Conservation (phyloP, 2,113 vertebrate species). For the Lethenteron camtschaticum region DNA sequence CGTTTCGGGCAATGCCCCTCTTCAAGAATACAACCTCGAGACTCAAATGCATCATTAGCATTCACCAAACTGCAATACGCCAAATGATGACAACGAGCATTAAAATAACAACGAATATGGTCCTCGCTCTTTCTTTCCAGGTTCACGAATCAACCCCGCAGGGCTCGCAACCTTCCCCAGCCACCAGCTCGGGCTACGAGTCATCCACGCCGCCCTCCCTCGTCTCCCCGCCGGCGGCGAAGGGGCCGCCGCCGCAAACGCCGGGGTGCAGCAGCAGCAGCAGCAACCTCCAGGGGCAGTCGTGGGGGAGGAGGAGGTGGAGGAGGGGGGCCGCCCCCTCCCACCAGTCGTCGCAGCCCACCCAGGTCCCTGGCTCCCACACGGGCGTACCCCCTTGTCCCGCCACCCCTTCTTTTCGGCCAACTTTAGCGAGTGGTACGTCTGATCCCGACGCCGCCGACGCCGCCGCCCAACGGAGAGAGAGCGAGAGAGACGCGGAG, state of each 20-base stretch:
- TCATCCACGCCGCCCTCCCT: slow-evolving; percentile 96
- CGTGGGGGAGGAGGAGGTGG: too few species aligned
- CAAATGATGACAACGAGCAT: too few species aligned
- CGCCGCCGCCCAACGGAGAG: not conserved
- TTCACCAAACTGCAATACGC: too few species aligned
- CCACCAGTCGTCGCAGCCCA: slow-evolving; percentile 57
- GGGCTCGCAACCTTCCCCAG: slow-evolving; percentile 80
- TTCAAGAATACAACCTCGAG: too few species aligned
- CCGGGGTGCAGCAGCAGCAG: too few species aligned
- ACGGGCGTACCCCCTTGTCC: not conserved
- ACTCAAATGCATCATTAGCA: too few species aligned
- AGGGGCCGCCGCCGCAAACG: slow-evolving; percentile 29
- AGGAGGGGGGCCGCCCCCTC: slow-evolving; percentile 40
- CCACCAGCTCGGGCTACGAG: slow-evolving; percentile 95
- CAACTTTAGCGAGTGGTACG: slow-evolving; percentile 99
- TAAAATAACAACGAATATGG: too few species aligned
- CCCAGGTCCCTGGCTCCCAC: not conserved
- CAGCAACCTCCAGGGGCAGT: too few species aligned
- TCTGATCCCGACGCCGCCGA: slow-evolving; percentile 40
- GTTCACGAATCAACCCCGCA: slow-evolving; percentile 80
- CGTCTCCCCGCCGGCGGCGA: slow-evolving; percentile 85
- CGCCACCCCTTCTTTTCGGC: slow-evolving; percentile 40
- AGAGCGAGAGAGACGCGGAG: not conserved
- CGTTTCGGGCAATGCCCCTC: too few species aligned
- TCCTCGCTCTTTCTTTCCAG: slow-evolving; percentile 24